Evolutionary conservation across 2,797 vertebrate species (phyloP), one percentile per base, ranked within the genome.

Genomic region (Brotula barbata): DNA sequence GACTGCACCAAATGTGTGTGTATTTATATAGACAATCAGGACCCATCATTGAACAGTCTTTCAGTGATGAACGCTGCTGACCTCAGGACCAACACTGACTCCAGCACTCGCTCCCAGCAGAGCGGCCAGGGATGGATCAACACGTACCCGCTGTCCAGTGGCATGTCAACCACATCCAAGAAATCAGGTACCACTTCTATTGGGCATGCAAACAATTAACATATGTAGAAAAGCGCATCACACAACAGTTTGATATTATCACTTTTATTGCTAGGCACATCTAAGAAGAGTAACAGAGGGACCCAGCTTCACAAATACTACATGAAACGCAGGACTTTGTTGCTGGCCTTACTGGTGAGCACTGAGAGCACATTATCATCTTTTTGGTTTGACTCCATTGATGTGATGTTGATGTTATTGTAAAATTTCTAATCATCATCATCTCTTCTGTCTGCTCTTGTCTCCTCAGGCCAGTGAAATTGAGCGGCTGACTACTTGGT

Each of bases 251-350:
- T n/a, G 9, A 46, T 15, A 11, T 10, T 47, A 7, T 14, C n/a
- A 6, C 15, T 1, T n/a, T 46, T 54, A 40, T 33, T 47, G 56
- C 1, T 23, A 98, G 96, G 96, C 11, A 90, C 94, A 78, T 95
- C 96, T 15, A 98, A 98, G 90, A 99, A 99, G 83, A 97, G 93
- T 7, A 98, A 95, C 89, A 80, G 95, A 73, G 96, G 96, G 9
- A 96, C 96, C 0, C 96, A 99, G 83, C 90, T 99, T 0, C 96
- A 99, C 84, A 98, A 97, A 73, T 99, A 98, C 87, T 99, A 98
- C 88, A 99, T 98, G 96, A 99, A 98, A 13, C 92, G 96, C 48
- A 91, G 96, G 71, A 98, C 95, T 0, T 85, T 98, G 49, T 72
- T 98, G 47, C 85, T 99, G 13, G 97, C 96, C 0, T 70, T 99